phyloP scores from a whole-genome alignment of 2,113 vertebrate genomes.

The cattle (Bos taurus) region DNA sequence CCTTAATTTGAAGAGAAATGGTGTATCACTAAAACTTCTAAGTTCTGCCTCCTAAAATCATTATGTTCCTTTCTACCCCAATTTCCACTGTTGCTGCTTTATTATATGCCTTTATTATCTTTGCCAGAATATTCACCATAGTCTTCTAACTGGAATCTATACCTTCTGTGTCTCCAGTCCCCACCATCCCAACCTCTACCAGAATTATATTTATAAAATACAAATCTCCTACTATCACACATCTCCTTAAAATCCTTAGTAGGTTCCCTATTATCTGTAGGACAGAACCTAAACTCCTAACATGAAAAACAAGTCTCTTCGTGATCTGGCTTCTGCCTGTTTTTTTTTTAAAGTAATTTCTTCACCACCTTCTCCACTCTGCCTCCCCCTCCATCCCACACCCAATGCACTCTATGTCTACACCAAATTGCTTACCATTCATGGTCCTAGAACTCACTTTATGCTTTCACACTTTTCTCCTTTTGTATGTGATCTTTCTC shows the following conservation, averaged over 20 bases:
- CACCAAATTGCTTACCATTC: background rate
- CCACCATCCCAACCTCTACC: background rate
- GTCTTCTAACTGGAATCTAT: background rate
- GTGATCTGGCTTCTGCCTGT: background rate
- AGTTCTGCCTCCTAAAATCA: background rate
- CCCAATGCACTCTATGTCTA: background rate
- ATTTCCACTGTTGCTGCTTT: background rate
- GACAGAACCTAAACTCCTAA: background rate
- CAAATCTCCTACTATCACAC: background rate
- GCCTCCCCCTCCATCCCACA: rapidly evolving
- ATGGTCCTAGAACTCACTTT: background rate
- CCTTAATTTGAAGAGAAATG: background rate
- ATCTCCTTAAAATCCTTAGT: background rate
- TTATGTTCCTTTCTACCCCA: background rate
- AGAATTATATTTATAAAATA: slow-evolving; percentile 7
- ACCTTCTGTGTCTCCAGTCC: background rate
- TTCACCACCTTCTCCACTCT: background rate
- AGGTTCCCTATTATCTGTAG: background rate
- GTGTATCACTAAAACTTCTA: background rate
- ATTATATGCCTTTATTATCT: background rate
- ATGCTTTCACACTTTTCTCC: background rate
- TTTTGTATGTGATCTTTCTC: background rate
- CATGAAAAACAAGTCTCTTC: background rate
- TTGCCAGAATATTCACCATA: background rate
- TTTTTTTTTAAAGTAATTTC: background rate